Conservation (phyloP, 2,797 vertebrate genomes). For the Pithecia hirsuta region DNA sequence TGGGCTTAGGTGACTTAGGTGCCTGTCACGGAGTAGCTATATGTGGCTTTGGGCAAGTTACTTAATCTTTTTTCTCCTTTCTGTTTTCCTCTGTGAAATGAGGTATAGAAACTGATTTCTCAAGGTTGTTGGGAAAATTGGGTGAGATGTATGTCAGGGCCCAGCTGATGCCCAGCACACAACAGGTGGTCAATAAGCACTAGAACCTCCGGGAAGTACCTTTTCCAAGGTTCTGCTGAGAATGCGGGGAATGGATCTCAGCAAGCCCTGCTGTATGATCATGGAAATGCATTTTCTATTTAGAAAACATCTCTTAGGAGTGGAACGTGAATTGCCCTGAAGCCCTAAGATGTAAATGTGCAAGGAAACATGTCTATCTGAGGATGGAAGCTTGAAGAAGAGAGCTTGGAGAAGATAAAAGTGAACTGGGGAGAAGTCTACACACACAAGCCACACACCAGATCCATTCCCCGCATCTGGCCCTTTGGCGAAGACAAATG, state of each 20-base stretch:
- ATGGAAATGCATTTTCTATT: background rate
- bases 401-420: background rate
- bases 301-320: background rate
- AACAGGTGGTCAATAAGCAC: background rate
- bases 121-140: background rate
- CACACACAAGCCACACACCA: background rate
- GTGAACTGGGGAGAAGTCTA: background rate
- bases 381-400: background rate
- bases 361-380: background rate
- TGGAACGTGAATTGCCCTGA: background rate
- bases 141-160: background rate
- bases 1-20: background rate
- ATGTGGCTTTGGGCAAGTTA: background rate
- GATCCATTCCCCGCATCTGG: no score
- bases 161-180: background rate
- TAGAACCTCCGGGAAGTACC: background rate
- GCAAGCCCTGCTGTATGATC: background rate
- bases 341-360: background rate
- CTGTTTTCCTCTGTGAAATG: background rate
- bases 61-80: background rate
- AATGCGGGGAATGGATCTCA: background rate
- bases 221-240: background rate
- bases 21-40: background rate
- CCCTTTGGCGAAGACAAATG: background rate
- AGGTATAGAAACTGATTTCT: background rate